These are phyloP conservation scores for Naja naja DNA, from an alignment of 2,113 vertebrate genomes.

Conservation along the genomic window DNA sequence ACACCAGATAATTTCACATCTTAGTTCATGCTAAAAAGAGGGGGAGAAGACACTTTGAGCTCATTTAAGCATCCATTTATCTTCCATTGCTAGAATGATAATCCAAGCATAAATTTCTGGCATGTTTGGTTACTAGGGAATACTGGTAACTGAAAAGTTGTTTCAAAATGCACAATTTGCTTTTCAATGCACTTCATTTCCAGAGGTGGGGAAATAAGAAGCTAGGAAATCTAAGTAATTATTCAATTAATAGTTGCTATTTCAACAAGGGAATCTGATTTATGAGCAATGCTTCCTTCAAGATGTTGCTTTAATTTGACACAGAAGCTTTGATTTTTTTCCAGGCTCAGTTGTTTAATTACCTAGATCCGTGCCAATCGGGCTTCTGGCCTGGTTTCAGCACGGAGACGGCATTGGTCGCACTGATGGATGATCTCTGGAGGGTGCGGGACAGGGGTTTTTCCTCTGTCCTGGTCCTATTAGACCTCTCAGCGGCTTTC, in stretches of 20 bases:
- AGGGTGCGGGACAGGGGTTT: no score
- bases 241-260: conserved; percentile 56
- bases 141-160: neutral
- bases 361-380: no score
- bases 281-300: conserved; percentile 49
- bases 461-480: no score
- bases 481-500: no score
- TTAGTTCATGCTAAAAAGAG: neutral
- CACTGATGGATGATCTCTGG: no score
- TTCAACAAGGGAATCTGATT: conserved; percentile 48
- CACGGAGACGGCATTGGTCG: no score
- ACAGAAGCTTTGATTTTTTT: conserved; percentile 43
- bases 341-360: conserved; percentile 52
- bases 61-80: rapidly evolving
- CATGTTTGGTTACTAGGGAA: neutral
- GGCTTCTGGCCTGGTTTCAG: no score
- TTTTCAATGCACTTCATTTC: conserved; percentile 15
- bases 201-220: conserved; percentile 5
- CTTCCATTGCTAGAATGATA: neutral
- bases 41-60: neutral
- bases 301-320: conserved; percentile 47
- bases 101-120: neutral
- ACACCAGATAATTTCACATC: neutral
- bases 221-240: conserved; percentile 45
- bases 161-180: neutral